Evolutionary conservation across 2,888 invertebrate species (phyloP).

Genomic region (Exephanes ischioxanthus): DNA sequence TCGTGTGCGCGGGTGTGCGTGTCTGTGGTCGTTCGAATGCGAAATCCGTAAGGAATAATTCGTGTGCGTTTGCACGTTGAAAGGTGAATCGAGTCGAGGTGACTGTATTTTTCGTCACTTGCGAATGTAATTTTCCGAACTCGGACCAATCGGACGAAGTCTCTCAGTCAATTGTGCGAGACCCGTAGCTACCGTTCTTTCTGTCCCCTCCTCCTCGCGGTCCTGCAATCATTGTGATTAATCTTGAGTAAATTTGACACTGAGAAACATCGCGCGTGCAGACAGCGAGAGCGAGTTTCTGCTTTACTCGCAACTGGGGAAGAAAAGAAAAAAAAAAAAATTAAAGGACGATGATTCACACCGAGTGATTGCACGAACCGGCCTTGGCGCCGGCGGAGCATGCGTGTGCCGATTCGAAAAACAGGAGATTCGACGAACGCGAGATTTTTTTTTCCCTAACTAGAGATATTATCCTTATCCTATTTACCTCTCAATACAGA

Average conservation of each 20-base stretch:
- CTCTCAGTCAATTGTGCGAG: not conserved
- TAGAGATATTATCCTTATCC: slow-evolving; percentile 22
- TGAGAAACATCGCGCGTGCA: not conserved
- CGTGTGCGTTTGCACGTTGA: slow-evolving; percentile 4
- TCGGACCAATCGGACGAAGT: not conserved
- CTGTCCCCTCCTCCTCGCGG: not conserved
- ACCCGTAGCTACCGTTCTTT: not conserved
- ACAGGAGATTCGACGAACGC: slow-evolving; percentile 31
- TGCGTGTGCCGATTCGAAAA: slow-evolving; percentile 29
- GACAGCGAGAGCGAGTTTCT: not conserved
- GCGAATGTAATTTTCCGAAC: slow-evolving; percentile 1
- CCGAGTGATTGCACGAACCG: slow-evolving; percentile 51
- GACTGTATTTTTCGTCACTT: not conserved
- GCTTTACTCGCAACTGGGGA: not conserved
- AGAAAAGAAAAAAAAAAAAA: slow-evolving; percentile 29
- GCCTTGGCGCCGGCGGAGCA: slow-evolving; percentile 46
- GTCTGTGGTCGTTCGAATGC: not conserved
- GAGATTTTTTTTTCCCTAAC: not conserved
- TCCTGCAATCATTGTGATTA: not conserved
- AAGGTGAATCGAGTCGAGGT: not conserved
- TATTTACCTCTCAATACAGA: not conserved
- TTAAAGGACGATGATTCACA: slow-evolving; percentile 61
- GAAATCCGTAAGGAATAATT: not conserved
- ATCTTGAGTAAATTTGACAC: slow-evolving; percentile 10
- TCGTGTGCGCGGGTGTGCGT: not conserved